Evolutionary conservation across 1,140 invertebrate species (phyloP).

Genomic region (Ylistrum balloti): DNA sequence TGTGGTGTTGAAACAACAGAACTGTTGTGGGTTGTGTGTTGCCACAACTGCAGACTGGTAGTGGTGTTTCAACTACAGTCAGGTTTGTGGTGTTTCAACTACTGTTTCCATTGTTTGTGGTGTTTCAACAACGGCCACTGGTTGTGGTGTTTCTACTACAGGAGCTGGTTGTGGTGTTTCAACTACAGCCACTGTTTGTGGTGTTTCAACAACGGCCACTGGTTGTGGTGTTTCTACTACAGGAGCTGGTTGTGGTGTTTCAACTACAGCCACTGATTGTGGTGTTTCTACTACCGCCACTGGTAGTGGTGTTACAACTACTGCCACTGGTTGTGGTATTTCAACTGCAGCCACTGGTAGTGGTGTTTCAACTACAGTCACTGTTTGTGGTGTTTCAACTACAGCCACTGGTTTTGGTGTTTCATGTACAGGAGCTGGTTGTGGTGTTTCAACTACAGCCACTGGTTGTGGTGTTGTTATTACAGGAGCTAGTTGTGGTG

Average conservation of each 20-base stretch:
- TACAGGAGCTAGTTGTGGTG: background rate
- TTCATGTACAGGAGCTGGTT: background rate
- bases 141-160: background rate
- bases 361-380: background rate
- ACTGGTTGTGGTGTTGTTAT: conserved; percentile 36
- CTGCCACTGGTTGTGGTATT: background rate
- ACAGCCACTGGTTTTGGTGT: no score
- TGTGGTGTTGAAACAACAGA: background rate
- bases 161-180: background rate
- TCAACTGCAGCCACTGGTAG: background rate
- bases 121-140: background rate
- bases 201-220: background rate
- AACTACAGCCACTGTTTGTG: background rate
- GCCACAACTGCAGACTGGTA: background rate
- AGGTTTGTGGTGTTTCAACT: background rate
- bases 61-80: background rate
- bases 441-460: no score
- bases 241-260: no score
- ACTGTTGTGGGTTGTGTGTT: no score
- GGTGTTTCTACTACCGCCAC: background rate
- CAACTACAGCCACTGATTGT: background rate
- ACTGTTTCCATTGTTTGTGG: background rate
- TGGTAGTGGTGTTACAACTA: background rate
- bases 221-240: conserved; percentile 9
- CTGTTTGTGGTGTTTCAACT: no score